Percentiles rank a stretch among this genome's conserved stretches.
These are phyloP conservation scores for Gobionotothen gibberifrons DNA, from an alignment of 2,797 vertebrate genomes.

Conservation along the genomic window DNA sequence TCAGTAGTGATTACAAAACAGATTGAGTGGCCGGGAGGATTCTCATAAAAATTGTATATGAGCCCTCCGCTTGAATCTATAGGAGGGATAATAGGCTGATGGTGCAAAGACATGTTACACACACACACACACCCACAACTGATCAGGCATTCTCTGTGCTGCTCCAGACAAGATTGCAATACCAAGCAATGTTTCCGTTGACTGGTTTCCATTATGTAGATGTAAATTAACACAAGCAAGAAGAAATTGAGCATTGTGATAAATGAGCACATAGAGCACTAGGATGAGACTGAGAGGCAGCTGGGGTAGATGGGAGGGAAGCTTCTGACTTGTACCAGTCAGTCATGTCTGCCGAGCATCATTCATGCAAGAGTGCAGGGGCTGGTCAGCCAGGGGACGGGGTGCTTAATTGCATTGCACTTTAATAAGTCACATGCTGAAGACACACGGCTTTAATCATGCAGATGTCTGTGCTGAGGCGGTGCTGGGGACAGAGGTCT, in stretches of 20 bases:
- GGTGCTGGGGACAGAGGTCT: constrained; percentile 48
- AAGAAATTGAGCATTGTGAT: constrained; percentile 59
- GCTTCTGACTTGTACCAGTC: constrained; percentile 55
- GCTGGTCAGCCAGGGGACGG: constrained; percentile 73
- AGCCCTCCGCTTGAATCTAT: constrained; percentile 58
- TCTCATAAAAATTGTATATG: constrained; percentile 72
- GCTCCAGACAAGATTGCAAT: constrained; percentile 63
- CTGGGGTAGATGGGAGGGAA: constrained; percentile 49
- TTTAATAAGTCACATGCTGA: constrained; percentile 81
- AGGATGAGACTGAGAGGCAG: constrained; percentile 54
- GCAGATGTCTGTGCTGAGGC: constrained; percentile 66
- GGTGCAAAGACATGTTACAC: constrained; percentile 56
- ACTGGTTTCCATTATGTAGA: constrained; percentile 70
- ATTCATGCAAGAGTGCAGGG: constrained; percentile 64
- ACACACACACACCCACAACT: constrained; percentile 37
- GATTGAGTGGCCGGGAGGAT: constrained; percentile 64
- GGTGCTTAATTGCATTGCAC: constrained; percentile 78
- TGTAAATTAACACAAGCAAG: constrained; percentile 68
- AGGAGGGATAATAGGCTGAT: constrained; percentile 54
- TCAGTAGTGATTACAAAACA: constrained; percentile 75
- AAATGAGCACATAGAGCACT: constrained; percentile 49
- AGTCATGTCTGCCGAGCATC: constrained; percentile 67
- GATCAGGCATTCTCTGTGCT: constrained; percentile 66
- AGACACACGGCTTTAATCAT: constrained; percentile 74
- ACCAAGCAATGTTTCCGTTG: constrained; percentile 65